Base-by-base conservation (phyloP, 1,140 invertebrate genomes). In the honey bee (Apis mellifera) region DNA sequence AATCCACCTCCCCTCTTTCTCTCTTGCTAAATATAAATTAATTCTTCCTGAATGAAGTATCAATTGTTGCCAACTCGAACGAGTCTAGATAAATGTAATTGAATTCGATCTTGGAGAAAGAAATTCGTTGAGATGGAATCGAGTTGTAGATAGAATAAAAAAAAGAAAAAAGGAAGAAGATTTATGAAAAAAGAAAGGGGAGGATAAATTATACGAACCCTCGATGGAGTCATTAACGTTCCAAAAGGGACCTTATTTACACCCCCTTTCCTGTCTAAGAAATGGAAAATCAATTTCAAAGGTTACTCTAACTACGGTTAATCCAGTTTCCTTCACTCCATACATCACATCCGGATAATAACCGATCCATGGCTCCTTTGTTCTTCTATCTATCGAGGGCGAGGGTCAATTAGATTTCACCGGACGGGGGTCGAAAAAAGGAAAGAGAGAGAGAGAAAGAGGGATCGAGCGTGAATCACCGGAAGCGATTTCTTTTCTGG, bases 351-450 rank as follows among this genome's bases (percentile, higher is more conserved):
- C 23, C 19, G 17, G 57, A 12, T 72, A 72, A 54, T 72, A 72
- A 57, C 71, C 19, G 50, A 60, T 48, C 13, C 23, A 60, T 26
- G 71, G 59, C 23, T 23, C 26, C 71, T 42, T 21, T 19, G 26
- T 59, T n/a, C 70, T 26, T 59, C 15, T 57, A 50, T 26, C 19
- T 74, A n/a, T 11, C n/a, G n/a, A 13, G 32, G 52, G 19, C 9
- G 32, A 21, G 19, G 60, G n/a, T 65, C 48, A 76, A 76, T 76
- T 76, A 76, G 60, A 76, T 65, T 65, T 76, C n/a, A 21, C 48
- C 23, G 23, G 60, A 54, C 52, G 12, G 11, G 17, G 26, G 17
- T 21, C 2, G 15, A 13, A 50, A 26, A 52, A 50, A 21, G n/a
- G 21, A 48, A 50, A 26, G 42, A 32, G 32, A 3, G 2, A 32